These are phyloP conservation scores for Eurytoma californica DNA, from an alignment of 2,888 invertebrate species.

Conservation along the genomic window DNA sequence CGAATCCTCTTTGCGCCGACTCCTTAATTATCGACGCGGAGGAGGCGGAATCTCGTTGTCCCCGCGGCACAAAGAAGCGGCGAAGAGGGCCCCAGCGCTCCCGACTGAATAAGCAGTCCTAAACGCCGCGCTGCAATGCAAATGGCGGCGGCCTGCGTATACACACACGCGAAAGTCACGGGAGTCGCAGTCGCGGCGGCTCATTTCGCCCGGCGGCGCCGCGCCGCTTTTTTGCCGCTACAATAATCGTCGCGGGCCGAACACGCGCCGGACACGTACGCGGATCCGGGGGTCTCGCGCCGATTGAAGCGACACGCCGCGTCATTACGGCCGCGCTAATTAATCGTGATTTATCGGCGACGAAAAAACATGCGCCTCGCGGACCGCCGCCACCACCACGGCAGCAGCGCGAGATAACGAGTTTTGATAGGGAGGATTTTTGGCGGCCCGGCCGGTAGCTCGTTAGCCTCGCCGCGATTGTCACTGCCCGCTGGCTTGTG, in stretches of 20 bases:
- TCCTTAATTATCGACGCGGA: slow-evolving; percentile 47
- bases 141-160: slow-evolving; percentile 4
- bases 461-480: slow-evolving; percentile 20
- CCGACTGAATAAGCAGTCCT: slow-evolving; percentile 51
- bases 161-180: slow-evolving; percentile 10
- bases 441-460: neutral
- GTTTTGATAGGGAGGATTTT: slow-evolving; percentile 37
- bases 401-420: slow-evolving; percentile 34
- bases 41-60: slow-evolving; percentile 47
- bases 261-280: slow-evolving; percentile 39
- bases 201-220: neutral
- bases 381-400: neutral
- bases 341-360: slow-evolving; percentile 74
- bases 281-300: slow-evolving; percentile 63
- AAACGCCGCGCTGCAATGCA: slow-evolving; percentile 42
- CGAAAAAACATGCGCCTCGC: slow-evolving; percentile 58
- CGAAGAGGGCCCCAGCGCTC: slow-evolving; percentile 1
- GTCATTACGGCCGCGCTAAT: slow-evolving; percentile 74
- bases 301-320: slow-evolving; percentile 73
- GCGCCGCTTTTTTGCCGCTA: neutral
- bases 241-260: neutral
- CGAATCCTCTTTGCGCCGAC: slow-evolving; percentile 31
- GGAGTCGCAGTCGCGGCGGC: neutral
- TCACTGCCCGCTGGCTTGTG: neutral
- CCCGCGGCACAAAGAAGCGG: slow-evolving; percentile 17